A percentile compares a stretch with the other conserved stretches of the same genome.
These are phyloP conservation scores for Standfussiana lucernea DNA, from an alignment of 2,888 invertebrate species.

Conservation along the genomic window DNA sequence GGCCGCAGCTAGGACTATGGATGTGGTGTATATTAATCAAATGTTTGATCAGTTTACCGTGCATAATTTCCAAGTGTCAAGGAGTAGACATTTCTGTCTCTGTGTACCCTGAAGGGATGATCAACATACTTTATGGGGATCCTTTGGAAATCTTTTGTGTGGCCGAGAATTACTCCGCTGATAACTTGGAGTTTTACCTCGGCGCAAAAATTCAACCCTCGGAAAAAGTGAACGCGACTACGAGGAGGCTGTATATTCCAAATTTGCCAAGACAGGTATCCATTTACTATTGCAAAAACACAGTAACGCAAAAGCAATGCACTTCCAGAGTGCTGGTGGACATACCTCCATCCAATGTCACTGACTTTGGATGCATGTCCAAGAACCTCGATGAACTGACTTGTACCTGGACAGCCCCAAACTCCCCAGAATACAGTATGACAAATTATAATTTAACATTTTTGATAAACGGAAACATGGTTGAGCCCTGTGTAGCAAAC, in stretches of 20 bases:
- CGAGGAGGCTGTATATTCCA: slow-evolving; percentile 90
- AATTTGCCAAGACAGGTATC: slow-evolving; percentile 89
- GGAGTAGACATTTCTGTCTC: slow-evolving; percentile 78
- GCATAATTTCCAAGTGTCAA: slow-evolving; percentile 81
- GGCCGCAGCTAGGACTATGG: slow-evolving; percentile 81
- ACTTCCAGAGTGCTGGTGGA: slow-evolving; percentile 84
- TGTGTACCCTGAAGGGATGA: slow-evolving; percentile 90
- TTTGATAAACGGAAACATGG: slow-evolving; percentile 72
- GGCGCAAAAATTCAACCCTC: slow-evolving; percentile 75
- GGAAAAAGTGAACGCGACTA: slow-evolving; percentile 91
- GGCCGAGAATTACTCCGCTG: slow-evolving; percentile 85
- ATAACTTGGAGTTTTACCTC: slow-evolving; percentile 85
- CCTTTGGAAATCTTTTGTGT: slow-evolving; percentile 92
- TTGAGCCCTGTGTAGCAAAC: slow-evolving; percentile 72
- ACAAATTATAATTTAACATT: slow-evolving; percentile 79
- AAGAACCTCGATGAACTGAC: slow-evolving; percentile 93
- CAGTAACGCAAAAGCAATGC: slow-evolving; percentile 76
- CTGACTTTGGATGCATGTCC: slow-evolving; percentile 93
- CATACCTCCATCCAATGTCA: slow-evolving; percentile 91
- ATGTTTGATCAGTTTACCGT: slow-evolving; percentile 82
- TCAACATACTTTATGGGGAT: slow-evolving; percentile 90
- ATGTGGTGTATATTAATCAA: slow-evolving; percentile 83
- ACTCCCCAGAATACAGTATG: slow-evolving; percentile 76
- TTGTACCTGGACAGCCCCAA: slow-evolving; percentile 93
- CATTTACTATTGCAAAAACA: slow-evolving; percentile 90